Percentiles rank a stretch among this genome's conserved stretches.
phyloP scores from a whole-genome alignment of 2,113 vertebrate species.

The Crocuta crocuta region DNA sequence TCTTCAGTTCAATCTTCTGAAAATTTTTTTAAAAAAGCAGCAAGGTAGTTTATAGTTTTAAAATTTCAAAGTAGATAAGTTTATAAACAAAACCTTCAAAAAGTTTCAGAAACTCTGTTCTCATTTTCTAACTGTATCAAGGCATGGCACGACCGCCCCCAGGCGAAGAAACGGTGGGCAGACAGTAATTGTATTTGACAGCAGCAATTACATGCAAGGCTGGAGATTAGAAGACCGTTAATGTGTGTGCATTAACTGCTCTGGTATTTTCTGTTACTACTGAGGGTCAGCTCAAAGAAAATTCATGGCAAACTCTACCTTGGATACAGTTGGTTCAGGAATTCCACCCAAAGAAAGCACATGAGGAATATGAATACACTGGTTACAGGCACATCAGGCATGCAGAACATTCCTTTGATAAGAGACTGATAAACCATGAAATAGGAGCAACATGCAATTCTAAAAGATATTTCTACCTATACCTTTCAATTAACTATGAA shows the following conservation, averaged over 20 bases:
- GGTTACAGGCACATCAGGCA: conserved; percentile 58
- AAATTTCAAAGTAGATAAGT: conserved; percentile 52
- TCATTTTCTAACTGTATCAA: conserved; percentile 52
- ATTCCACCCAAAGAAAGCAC: background rate
- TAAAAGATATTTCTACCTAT: conserved; percentile 76
- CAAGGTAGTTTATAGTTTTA: conserved; percentile 42
- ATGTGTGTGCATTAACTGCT: conserved; percentile 81
- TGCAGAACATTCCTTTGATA: background rate
- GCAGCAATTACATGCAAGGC: conserved; percentile 86
- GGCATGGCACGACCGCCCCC: background rate
- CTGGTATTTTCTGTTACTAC: conserved; percentile 76
- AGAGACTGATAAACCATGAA: conserved; percentile 73
- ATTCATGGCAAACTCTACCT: conserved; percentile 25
- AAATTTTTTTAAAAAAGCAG: background rate
- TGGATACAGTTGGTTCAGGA: conserved; percentile 76
- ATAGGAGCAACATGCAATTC: conserved; percentile 67
- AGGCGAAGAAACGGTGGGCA: conserved; percentile 79
- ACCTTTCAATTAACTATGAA: conserved; percentile 22
- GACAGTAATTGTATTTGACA: conserved; percentile 86
- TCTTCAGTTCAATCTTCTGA: conserved; percentile 16
- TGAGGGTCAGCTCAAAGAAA: conserved; percentile 68
- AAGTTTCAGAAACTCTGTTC: conserved; percentile 69
- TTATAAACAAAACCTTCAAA: conserved; percentile 71
- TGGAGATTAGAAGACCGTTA: conserved; percentile 85
- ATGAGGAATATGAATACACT: background rate